Evolutionary conservation across 1,140 invertebrate species (phyloP), one percentile per base, ranked within the genome.

Genomic region (Proctacanthus coquilletti): DNA sequence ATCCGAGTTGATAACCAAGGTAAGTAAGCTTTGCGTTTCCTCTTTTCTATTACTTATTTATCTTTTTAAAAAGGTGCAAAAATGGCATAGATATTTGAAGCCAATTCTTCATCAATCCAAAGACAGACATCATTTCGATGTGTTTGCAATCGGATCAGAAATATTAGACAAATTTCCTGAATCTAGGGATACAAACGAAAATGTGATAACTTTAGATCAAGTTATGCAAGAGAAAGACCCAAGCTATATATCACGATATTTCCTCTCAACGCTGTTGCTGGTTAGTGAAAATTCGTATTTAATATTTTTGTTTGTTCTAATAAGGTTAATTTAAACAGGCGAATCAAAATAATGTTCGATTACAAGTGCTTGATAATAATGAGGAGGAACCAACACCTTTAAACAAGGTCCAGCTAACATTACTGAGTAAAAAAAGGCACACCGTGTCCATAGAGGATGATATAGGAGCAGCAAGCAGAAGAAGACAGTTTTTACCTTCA

Each of bases 51-150:
- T n/a, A n/a, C n/a, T n/a, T n/a, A n/a, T n/a, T n/a, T n/a, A n/a
- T n/a, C n/a, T n/a, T n/a, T n/a, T n/a, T n/a, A n/a, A n/a, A n/a
- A n/a, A 58, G 55, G 47, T 56, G 3, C 33, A 44, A 18, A 44
- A 50, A 25, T 58, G 55, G 55, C 55, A 58, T 39, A 40, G 41
- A 10, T 38, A 49, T 14, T 30, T 58, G 18, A 49, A 42, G 18
- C 55, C 55, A 29, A 42, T 44, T 6, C 36, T 58, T 21, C 49
- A 50, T 18, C 42, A 44, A n/a, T 46, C 55, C 2, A 51, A 50
- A 30, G 51, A 44, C 2, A 45, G 55, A 6, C 55, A 58, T 36
- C 53, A 52, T 34, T 58, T 58, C 19, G 52, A 52, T 18, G 49
- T 58, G 13, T 45, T 47, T 21, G 39, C 45, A 10, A 29, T 58